These are phyloP conservation scores for Charanyca ferruginea DNA, from an alignment of 2,888 invertebrate genomes.

Conservation along the genomic window DNA sequence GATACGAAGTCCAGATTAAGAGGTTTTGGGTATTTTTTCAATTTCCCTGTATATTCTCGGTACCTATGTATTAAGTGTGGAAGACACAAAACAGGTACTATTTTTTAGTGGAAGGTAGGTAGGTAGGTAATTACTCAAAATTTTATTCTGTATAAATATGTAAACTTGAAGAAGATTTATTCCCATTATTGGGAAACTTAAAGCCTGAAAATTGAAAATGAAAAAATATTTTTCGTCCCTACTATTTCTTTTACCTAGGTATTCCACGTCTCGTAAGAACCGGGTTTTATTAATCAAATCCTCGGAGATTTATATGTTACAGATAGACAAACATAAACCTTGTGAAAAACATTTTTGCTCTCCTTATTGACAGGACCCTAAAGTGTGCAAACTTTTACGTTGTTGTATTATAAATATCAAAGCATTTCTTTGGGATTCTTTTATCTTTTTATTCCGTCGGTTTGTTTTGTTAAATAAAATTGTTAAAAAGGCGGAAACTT, in stretches of 20 bases:
- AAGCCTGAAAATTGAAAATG: constrained; percentile 13
- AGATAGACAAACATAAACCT: constrained; percentile 42
- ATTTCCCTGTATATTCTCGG: no score
- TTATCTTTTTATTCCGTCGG: constrained; percentile 41
- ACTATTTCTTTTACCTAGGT: constrained; percentile 29
- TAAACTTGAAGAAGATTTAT: constrained; percentile 12
- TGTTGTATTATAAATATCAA: constrained; percentile 55
- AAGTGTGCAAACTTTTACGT: constrained; percentile 52
- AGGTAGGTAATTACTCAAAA: neutral
- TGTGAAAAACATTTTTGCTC: constrained; percentile 42
- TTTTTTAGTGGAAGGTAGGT: neutral
- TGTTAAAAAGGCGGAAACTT: constrained; percentile 41
- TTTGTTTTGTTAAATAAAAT: constrained; percentile 51
- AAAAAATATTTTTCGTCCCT: constrained; percentile 18
- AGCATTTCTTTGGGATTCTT: constrained; percentile 58
- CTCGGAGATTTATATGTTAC: constrained; percentile 40
- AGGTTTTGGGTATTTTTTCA: no score
- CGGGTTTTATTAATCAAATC: constrained; percentile 41
- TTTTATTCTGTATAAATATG: neutral
- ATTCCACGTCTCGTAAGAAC: constrained; percentile 19
- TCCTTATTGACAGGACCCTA: constrained; percentile 45
- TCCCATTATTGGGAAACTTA: constrained; percentile 3
- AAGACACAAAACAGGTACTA: constrained; percentile 21
- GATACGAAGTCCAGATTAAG: no score
- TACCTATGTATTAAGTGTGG: constrained; percentile 1